These are phyloP conservation scores for Lutraria rhynchaena DNA, from an alignment of 1,140 invertebrate species.

Conservation along the genomic window DNA sequence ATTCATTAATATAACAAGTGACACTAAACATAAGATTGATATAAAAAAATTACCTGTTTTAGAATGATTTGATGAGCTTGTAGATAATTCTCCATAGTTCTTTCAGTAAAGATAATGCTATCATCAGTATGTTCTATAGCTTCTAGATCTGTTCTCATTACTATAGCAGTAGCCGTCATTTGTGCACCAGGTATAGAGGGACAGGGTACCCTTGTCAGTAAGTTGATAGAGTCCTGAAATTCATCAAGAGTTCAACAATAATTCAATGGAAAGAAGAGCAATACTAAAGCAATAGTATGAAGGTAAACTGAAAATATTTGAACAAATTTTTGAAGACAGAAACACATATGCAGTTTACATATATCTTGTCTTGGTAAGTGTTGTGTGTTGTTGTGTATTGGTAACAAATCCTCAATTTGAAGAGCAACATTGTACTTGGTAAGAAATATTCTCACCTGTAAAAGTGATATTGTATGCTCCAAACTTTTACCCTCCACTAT, in stretches of 20 bases:
- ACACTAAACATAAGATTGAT: too few species aligned
- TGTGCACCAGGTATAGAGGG: conserved; percentile 72
- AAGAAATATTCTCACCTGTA: conserved; percentile 72
- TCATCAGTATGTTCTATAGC: conserved; percentile 66
- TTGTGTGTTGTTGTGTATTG: too few species aligned
- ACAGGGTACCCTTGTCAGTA: conserved; percentile 65
- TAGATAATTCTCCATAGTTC: conserved; percentile 72
- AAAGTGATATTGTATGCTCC: conserved; percentile 72
- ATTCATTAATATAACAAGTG: too few species aligned
- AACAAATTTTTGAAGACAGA: too few species aligned
- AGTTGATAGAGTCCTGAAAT: conserved; percentile 70
- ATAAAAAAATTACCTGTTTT: conserved; percentile 68
- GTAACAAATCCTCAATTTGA: too few species aligned
- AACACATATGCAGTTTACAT: too few species aligned
- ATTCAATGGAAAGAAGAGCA: too few species aligned
- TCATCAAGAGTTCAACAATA: too few species aligned
- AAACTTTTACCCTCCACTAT: conserved; percentile 78
- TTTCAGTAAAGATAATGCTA: conserved; percentile 64
- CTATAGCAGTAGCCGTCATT: conserved; percentile 66
- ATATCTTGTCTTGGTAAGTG: too few species aligned
- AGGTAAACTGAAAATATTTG: too few species aligned
- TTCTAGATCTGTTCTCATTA: conserved; percentile 75
- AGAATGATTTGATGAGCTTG: conserved; percentile 75
- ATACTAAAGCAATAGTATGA: too few species aligned
- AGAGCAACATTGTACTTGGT: too few species aligned